A percentile compares a stretch with the other conserved stretches of the same genome.
Conservation (phyloP, 2,113 vertebrate species). For the Balaenoptera acutorostrata region DNA sequence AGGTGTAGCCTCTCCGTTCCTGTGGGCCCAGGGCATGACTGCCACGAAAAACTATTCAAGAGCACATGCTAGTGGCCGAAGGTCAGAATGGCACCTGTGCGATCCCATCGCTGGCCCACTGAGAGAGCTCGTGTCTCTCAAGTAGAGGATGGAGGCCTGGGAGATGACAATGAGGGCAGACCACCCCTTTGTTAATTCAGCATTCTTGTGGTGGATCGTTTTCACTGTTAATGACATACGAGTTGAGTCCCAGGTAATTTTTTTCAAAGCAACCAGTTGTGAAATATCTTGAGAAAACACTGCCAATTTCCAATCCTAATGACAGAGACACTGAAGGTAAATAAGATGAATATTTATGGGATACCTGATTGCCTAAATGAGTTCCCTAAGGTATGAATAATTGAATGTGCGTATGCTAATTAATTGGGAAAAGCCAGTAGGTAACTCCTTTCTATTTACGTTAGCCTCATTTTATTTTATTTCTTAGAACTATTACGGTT, state of each 20-base stretch:
- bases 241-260: conserved; percentile 75
- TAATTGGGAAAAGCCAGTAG: conserved; percentile 62
- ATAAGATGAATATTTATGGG: conserved; percentile 71
- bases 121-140: not conserved
- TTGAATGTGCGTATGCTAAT: conserved; percentile 58
- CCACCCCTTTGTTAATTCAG: conserved; percentile 64
- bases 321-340: conserved; percentile 71
- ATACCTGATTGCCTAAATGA: conserved; percentile 72
- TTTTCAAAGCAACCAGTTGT: conserved; percentile 79
- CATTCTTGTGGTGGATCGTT: conserved; percentile 61
- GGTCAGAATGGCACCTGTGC: conserved; percentile 80
- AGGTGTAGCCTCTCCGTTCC: conserved; percentile 55
- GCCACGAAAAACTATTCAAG: conserved; percentile 88
- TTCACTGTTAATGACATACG: conserved; percentile 73
- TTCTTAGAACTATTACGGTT: conserved; percentile 65
- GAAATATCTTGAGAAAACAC: conserved; percentile 75
- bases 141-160: not conserved
- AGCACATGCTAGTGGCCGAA: conserved; percentile 91
- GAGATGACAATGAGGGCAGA: conserved; percentile 15
- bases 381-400: conserved; percentile 69
- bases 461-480: conserved; percentile 62
- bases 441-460: conserved; percentile 49
- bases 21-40: conserved; percentile 56
- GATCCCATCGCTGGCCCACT: not conserved
- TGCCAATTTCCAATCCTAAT: conserved; percentile 54